Percentiles rank a stretch among this genome's conserved stretches.
These are phyloP conservation scores for Ganaspis brasiliensis DNA, from an alignment of 2,888 invertebrate species.

Conservation along the genomic window DNA sequence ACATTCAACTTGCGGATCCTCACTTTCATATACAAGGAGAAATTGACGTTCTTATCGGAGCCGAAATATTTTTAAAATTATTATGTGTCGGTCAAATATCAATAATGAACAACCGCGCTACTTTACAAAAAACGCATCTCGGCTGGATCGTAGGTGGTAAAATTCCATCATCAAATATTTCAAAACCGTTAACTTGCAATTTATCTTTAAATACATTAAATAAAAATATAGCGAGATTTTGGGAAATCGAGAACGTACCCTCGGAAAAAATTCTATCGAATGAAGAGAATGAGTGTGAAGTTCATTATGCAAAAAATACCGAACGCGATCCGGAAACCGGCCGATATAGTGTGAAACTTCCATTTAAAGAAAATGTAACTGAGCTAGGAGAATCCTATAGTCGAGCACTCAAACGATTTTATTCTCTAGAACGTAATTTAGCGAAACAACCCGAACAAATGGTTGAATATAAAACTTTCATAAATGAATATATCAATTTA, in stretches of 20 bases:
- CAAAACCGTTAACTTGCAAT: neutral
- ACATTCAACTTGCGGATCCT: too few species aligned
- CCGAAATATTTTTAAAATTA: neutral
- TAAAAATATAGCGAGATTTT: conserved; percentile 54
- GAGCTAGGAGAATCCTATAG: conserved; percentile 48
- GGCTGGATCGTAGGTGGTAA: conserved; percentile 3
- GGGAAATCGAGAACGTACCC: too few species aligned
- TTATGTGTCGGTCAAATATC: conserved; percentile 9
- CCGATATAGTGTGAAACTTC: too few species aligned
- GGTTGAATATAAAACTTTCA: conserved; percentile 54
- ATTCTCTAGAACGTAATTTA: conserved; percentile 55
- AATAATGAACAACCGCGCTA: neutral
- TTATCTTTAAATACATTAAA: conserved; percentile 1
- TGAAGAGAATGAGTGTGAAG: conserved; percentile 54
- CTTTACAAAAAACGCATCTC: conserved; percentile 20
- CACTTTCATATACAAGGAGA: too few species aligned
- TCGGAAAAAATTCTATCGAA: conserved; percentile 38
- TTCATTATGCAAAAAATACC: conserved; percentile 51
- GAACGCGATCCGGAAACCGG: conserved; percentile 4
- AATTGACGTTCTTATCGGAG: too few species aligned
- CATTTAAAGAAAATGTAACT: conserved; percentile 47
- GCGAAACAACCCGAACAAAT: neutral
- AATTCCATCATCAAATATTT: neutral
- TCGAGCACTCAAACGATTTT: conserved; percentile 56
- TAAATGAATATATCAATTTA: conserved; percentile 57